A percentile compares a stretch with the other conserved stretches of the same genome.
These are phyloP conservation scores for Ichneumon xanthorius DNA, from an alignment of 2,888 invertebrate genomes.

Conservation along the genomic window DNA sequence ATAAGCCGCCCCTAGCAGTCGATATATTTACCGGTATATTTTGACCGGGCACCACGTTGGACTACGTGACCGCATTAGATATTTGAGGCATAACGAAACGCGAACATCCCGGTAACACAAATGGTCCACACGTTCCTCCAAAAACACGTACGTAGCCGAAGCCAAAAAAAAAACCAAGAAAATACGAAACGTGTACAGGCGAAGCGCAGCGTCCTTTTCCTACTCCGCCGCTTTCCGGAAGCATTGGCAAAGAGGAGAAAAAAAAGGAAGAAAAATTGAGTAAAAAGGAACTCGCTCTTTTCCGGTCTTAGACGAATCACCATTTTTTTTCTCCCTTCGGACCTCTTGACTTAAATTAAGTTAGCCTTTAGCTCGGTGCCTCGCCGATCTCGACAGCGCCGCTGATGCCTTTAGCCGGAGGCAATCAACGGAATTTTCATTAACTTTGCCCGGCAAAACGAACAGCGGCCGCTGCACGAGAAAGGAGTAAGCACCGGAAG, in stretches of 20 bases:
- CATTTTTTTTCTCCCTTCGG: not conserved
- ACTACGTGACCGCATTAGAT: conserved; percentile 7
- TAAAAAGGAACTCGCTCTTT: not conserved
- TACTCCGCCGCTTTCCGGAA: not conserved
- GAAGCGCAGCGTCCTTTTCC: not conserved
- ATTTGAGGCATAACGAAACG: not conserved
- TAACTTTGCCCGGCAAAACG: not conserved
- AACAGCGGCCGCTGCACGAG: not conserved
- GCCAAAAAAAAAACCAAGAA: not conserved
- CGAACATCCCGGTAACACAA: not conserved
- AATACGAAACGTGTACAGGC: not conserved
- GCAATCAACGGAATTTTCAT: conserved; percentile 16
- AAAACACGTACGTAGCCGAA: not conserved
- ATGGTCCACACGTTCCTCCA: not conserved
- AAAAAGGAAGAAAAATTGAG: not conserved
- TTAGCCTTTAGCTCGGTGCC: not conserved
- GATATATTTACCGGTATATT: not conserved
- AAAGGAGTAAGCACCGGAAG: too few relatives aligned
- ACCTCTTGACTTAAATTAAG: not conserved
- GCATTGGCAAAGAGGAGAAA: not conserved
- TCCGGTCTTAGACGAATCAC: not conserved
- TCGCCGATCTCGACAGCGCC: not conserved
- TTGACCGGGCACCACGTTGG: not conserved
- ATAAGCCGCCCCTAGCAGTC: too few relatives aligned
- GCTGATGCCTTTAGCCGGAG: not conserved